Base-by-base conservation (phyloP, 1,140 invertebrate genomes). In the Triops longicaudatus region DNA sequence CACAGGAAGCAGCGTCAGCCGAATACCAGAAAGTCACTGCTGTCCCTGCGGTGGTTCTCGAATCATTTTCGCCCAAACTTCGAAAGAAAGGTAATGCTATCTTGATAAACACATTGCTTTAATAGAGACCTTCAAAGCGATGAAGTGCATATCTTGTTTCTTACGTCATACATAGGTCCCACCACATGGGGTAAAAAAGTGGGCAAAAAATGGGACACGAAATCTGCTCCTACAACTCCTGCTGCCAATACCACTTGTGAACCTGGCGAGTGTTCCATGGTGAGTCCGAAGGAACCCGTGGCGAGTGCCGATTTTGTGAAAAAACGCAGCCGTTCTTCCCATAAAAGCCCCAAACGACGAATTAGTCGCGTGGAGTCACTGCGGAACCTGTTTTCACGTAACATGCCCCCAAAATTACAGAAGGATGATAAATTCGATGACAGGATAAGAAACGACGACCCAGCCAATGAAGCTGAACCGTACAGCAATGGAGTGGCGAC, bases 101-200 rank as follows among this genome's bases (percentile, higher is more conserved):
- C 1, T 22, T 22, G 0, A 63, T 22, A 3, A 11, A 63, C 22
- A 6, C n/a, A 22, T 63, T 14, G 10, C 0, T 22, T 14, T 63
- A 63, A 4, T 63, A 14, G 50, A 63, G 22, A 22, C 6, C 50
- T 22, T 63, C 2, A 17, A 6, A 14, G 14, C 14, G 50, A 63
- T 17, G 17, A 17, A 63, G 22, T 14, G 22, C 14, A 14, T 63
- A n/a, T 63, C 22, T 63, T 63, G 50, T 63, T 63, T 44, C 11
- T 44, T 44, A 7, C 43, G 11, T 44, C 43, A 44, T 63, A 63
- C 81, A 42, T 78, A 89, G 88, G 87, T 80, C 83, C 89, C 73
- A 86, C 88, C 7, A 89, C 88, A n/a, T 90, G 88, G 89, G 88
- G 89, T 43, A 87, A 85, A 81, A 88, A 86, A 82, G 87, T 90